phyloP scores from a whole-genome alignment of 2,113 vertebrate genomes.

The Elephas maximus region DNA sequence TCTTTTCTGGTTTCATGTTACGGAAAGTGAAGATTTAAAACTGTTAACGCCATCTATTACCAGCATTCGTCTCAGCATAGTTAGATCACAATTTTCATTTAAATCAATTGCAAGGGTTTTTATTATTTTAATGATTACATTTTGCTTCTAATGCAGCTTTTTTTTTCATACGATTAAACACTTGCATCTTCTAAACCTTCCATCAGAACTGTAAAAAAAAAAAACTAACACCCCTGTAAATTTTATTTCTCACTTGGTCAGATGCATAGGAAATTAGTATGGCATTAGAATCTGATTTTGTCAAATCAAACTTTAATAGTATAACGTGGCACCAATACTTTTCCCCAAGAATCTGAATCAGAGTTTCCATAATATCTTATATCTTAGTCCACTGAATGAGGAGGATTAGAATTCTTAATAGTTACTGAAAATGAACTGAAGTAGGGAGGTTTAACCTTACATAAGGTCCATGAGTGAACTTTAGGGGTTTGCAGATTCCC shows the following conservation, averaged over 20 bases:
- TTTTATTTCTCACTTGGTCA: slow-evolving; percentile 31
- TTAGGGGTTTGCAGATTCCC: not conserved
- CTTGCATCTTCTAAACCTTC: not conserved
- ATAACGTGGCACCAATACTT: not conserved
- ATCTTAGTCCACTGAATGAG: not conserved
- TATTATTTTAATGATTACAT: not conserved
- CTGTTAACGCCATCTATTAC: not conserved
- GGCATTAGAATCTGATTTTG: not conserved
- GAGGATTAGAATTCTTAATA: slow-evolving; percentile 4
- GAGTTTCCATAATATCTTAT: not conserved
- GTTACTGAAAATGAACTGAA: slow-evolving; percentile 7
- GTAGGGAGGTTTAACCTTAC: not conserved
- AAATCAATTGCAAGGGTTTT: not conserved
- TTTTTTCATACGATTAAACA: not conserved
- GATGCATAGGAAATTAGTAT: not conserved
- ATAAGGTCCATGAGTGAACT: not conserved
- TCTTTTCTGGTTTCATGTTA: not conserved
- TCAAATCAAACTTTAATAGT: not conserved
- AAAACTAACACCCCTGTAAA: not conserved
- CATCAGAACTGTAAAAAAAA: not conserved
- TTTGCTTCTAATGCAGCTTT: slow-evolving; percentile 37
- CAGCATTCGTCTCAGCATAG: not conserved
- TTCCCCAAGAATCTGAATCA: not conserved
- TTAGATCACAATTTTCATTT: slow-evolving; percentile 11
- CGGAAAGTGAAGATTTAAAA: not conserved